phyloP scores from a whole-genome alignment of 2,797 vertebrate genomes.

The Trachops cirrhosus region DNA sequence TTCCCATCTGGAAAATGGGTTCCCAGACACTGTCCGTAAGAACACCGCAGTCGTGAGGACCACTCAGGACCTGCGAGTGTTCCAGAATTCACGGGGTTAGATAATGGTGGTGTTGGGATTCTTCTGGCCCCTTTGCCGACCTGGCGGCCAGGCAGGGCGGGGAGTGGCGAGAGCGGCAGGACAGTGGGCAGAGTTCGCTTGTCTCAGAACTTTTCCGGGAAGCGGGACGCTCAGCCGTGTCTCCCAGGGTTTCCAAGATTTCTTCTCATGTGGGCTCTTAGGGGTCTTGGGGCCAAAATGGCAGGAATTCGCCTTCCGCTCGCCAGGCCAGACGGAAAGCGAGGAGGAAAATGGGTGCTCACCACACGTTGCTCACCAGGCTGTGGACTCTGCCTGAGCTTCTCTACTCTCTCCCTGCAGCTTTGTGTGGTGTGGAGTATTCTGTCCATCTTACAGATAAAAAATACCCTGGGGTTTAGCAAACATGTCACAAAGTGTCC shows the following conservation, averaged over 20 bases:
- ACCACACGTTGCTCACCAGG: no score
- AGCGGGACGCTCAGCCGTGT: neutral
- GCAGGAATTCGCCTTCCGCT: neutral
- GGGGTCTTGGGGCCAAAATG: neutral
- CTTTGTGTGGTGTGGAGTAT: neutral
- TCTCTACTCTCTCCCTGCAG: neutral
- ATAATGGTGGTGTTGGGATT: neutral
- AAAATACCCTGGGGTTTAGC: neutral
- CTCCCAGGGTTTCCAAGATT: neutral
- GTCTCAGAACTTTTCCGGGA: neutral
- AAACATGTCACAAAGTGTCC: neutral
- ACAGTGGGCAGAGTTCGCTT: neutral
- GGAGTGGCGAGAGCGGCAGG: neutral
- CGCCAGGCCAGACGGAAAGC: neutral
- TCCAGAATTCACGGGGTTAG: neutral
- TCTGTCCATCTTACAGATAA: neutral
- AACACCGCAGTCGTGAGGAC: neutral
- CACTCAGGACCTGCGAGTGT: neutral
- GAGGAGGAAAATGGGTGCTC: neutral
- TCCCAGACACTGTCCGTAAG: fast-evolving
- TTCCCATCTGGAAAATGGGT: neutral
- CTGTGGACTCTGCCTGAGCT: neutral
- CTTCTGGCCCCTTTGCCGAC: neutral
- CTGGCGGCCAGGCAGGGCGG: no score
- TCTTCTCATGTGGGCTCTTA: neutral